Evolutionary conservation across 2,113 vertebrate species (phyloP).

Genomic region (Chrysemys picta): DNA sequence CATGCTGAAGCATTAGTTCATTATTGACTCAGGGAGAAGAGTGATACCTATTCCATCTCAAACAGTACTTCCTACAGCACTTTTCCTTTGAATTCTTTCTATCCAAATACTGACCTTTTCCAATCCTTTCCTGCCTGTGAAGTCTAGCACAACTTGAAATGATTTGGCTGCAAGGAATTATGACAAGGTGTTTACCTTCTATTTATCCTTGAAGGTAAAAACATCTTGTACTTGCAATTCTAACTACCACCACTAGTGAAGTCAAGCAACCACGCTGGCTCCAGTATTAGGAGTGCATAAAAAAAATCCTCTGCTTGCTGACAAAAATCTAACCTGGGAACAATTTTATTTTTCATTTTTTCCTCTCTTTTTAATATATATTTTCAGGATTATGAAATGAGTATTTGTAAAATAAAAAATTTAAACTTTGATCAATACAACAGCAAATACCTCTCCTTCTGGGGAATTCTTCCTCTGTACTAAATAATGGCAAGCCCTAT

Average conservation of each 20-base stretch:
- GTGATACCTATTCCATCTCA: not conserved
- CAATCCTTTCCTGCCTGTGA: not conserved
- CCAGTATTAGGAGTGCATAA: not conserved
- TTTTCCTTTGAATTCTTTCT: not conserved
- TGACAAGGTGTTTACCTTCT: not conserved
- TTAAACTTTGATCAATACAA: not conserved
- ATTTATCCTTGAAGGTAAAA: not conserved
- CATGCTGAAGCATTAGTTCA: not conserved
- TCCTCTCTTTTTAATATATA: not conserved
- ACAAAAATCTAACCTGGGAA: not conserved
- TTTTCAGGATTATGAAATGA: not conserved
- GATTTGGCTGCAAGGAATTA: slow-evolving; percentile 7
- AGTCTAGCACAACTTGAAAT: not conserved
- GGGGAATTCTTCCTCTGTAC: not conserved
- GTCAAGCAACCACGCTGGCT: not conserved
- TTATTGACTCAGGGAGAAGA: not conserved
- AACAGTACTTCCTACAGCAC: not conserved
- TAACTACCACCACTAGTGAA: not conserved
- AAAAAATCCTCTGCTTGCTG: not conserved
- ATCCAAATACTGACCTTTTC: not conserved
- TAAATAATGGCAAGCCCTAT: not conserved
- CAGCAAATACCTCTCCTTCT: not conserved
- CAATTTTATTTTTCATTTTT: not conserved
- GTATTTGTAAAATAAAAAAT: not conserved
- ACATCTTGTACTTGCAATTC: not conserved